A percentile compares a stretch with the other conserved stretches of the same genome.
These are phyloP conservation scores for Vombatus ursinus DNA, from an alignment of 2,113 vertebrate species.

Conservation along the genomic window DNA sequence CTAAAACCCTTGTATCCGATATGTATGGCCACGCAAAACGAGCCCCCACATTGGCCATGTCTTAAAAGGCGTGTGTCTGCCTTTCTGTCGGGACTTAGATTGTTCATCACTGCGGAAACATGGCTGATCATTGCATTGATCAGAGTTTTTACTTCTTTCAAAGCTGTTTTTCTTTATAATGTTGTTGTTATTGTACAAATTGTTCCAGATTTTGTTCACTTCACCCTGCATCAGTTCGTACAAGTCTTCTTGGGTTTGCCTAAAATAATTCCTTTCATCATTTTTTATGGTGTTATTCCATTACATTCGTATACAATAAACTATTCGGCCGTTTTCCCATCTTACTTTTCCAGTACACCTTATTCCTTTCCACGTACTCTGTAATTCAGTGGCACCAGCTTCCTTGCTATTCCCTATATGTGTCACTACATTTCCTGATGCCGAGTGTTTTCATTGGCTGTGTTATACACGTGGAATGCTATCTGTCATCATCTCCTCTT, in stretches of 20 bases:
- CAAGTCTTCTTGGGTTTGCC: neutral
- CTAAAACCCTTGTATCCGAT: neutral
- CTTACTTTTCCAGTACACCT: neutral
- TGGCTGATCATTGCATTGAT: neutral
- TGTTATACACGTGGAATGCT: neutral
- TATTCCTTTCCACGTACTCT: neutral
- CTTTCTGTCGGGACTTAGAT: no score
- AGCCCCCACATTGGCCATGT: no score
- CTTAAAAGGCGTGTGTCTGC: no score
- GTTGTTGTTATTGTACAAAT: no score
- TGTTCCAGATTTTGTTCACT: neutral
- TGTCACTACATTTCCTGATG: neutral
- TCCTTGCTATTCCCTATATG: neutral
- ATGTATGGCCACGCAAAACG: neutral
- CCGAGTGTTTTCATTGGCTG: neutral
- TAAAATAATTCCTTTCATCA: neutral
- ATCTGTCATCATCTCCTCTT: neutral
- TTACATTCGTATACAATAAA: neutral
- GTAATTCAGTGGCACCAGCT: neutral
- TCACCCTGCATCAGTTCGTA: neutral
- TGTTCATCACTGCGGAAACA: no score
- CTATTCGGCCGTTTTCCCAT: neutral
- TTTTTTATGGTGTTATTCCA: neutral
- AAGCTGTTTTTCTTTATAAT: no score
- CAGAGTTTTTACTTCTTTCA: neutral